Base-by-base conservation (phyloP, 2,113 vertebrate species). In the Brienomyrus longianalis region DNA sequence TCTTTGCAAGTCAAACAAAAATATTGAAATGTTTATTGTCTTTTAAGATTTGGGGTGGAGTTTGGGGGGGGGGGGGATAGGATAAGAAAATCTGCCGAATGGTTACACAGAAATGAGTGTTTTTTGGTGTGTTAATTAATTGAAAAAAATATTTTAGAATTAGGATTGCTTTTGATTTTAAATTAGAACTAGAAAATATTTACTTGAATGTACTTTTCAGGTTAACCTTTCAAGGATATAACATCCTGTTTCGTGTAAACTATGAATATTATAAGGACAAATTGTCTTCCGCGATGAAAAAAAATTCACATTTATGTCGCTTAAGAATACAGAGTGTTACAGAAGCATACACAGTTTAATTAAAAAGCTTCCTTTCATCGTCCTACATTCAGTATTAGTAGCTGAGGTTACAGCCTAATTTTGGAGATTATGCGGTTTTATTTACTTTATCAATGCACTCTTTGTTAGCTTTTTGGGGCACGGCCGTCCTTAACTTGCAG, bases 381-480 rank as follows among this genome's bases (percentile, higher is more conserved):
- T n/a, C 47, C 23, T 86, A 19, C 83, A 35, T 52, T 52, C n/a
- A 47, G 50, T 51, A 35, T 50, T 86, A 27, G 48, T 50, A 54
- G 23, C 21, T 85, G 83, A 85, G 83, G 83, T 85, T 45, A 50
- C 21, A 85, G 39, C 23, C 43, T 86, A 54, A 89, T 62, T 88
- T 31, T 50, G 21, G 87, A 51, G 52, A 87, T 88, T 83, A 89
- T 90, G 87, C 3, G 87, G 51, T 56, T 85, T 88, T 90, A 89
- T 86, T 89, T 77, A 84, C 45, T 48, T 54, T 47, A 52, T 92
- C 90, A 93, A 92, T 90, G 90, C 84, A 86, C 35, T 89, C 90
- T 91, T 92, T 92, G 91, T 92, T 89, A 80, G 83, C 39, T 35
- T 39, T 50, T 59, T 86, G 39, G 54, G 88, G 52, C 89, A 83